phyloP scores from a whole-genome alignment of 2,113 vertebrate genomes.

The Xyliphius kryptos region DNA sequence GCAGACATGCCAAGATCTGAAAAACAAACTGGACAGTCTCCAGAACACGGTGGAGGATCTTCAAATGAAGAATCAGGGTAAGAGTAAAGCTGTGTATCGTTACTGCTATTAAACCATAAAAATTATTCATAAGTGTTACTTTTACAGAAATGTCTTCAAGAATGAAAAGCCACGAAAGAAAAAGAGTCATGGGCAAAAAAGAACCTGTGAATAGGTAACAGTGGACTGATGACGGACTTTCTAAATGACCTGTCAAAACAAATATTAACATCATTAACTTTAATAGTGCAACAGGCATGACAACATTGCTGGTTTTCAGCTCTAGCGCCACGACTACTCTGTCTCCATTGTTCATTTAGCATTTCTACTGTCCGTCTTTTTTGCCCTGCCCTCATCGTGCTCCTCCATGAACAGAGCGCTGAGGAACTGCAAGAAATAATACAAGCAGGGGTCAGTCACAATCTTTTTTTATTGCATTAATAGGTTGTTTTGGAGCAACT shows the following conservation, averaged over 20 bases:
- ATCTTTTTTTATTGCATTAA: background rate
- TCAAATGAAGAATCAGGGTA: conserved; percentile 58
- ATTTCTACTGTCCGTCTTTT: background rate
- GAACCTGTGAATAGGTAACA: background rate
- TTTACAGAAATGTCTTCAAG: conserved; percentile 55
- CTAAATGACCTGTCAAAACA: too few species aligned
- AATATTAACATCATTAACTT: too few species aligned
- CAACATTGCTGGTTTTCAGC: too few species aligned
- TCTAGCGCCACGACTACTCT: too few species aligned
- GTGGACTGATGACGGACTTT: too few species aligned
- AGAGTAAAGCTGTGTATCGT: background rate
- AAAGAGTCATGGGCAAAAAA: conserved; percentile 41
- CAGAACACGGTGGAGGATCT: conserved; percentile 55
- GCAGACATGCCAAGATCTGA: conserved; percentile 48
- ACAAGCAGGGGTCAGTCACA: background rate
- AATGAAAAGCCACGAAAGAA: conserved; percentile 57
- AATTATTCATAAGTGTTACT: background rate
- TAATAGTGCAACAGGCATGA: too few species aligned
- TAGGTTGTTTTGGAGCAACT: background rate
- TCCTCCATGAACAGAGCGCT: conserved; percentile 33
- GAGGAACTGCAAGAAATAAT: conserved; percentile 35
- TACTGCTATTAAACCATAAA: background rate
- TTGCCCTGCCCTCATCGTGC: conserved; percentile 20
- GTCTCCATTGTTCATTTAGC: too few species aligned
- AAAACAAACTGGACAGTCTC: conserved; percentile 56